Evolutionary conservation across 2,797 vertebrate genomes (phyloP).

Genomic region (Peromyscus attwateri): DNA sequence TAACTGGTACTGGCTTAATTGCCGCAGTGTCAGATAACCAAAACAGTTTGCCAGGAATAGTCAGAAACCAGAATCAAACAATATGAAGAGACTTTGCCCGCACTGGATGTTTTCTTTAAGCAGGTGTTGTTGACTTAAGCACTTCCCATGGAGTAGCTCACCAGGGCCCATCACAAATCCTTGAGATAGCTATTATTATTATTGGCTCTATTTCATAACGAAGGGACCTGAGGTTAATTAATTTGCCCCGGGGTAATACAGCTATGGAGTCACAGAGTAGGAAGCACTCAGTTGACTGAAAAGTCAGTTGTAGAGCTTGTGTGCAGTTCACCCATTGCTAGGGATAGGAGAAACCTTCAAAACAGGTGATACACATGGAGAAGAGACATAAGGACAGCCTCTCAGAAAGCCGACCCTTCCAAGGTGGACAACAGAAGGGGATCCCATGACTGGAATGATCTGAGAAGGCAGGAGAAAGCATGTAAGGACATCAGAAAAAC

Average conservation of each 20-base stretch:
- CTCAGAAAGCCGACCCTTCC: constrained; percentile 6
- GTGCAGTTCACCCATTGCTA: background rate
- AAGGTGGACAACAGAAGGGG: constrained; percentile 14
- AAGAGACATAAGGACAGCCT: constrained; percentile 27
- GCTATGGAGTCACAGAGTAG: constrained; percentile 15
- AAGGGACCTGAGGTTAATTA: constrained; percentile 19
- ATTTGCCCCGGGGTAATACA: background rate
- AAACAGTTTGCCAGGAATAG: background rate
- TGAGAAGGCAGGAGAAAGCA: background rate
- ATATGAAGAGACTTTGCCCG: constrained; percentile 34
- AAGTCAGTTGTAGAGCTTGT: background rate
- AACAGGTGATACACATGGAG: background rate
- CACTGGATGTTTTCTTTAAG: background rate
- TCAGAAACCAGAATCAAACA: background rate
- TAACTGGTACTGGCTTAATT: background rate
- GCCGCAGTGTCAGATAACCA: background rate
- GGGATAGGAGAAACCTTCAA: background rate
- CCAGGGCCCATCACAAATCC: constrained; percentile 5
- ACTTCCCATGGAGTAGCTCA: constrained; percentile 31
- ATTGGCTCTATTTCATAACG: constrained; percentile 23
- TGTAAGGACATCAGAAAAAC: background rate
- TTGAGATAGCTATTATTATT: background rate
- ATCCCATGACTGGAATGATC: background rate
- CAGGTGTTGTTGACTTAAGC: background rate
- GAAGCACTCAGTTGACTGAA: background rate